Evolutionary conservation across 2,797 vertebrate genomes (phyloP).

Genomic region (Anas flavirostris): DNA sequence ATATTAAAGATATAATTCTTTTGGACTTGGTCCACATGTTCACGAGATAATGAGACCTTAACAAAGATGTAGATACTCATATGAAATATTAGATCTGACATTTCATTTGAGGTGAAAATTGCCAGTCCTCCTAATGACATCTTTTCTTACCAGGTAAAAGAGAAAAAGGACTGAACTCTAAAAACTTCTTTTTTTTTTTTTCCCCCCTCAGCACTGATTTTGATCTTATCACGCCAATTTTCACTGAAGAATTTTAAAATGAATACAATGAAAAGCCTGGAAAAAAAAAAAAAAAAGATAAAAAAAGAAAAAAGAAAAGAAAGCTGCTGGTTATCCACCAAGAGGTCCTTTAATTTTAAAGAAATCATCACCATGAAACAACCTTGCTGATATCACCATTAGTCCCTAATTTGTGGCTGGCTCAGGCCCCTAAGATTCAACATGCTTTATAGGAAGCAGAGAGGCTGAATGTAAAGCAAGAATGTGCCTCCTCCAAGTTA

Average conservation of each 20-base stretch:
- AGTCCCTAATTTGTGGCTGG: neutral
- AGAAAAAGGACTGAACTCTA: neutral
- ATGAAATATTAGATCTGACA: constrained; percentile 82
- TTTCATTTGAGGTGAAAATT: constrained; percentile 76
- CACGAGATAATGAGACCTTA: constrained; percentile 76
- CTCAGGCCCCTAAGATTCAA: constrained; percentile 4
- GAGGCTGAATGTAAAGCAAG: neutral
- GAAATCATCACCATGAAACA: neutral
- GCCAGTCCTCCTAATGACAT: constrained; percentile 65
- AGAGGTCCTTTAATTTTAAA: constrained; percentile 9
- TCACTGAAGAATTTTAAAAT: neutral
- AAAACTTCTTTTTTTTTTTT: neutral
- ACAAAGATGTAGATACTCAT: constrained; percentile 80
- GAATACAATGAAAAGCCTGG: neutral
- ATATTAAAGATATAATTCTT: constrained; percentile 67
- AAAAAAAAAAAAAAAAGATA: neutral
- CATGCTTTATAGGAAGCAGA: neutral
- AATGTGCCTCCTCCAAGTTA: constrained; percentile 31
- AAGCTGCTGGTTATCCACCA: neutral
- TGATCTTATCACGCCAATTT: constrained; percentile 20
- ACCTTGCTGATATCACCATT: neutral
- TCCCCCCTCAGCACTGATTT: neutral
- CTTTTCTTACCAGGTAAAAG: constrained; percentile 66
- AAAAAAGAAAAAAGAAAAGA: neutral
- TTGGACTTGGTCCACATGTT: constrained; percentile 71